A percentile compares a stretch with the other conserved stretches of the same genome.
Conservation (phyloP, 2,113 vertebrate species). For the Onychorhynchus coronatus region DNA sequence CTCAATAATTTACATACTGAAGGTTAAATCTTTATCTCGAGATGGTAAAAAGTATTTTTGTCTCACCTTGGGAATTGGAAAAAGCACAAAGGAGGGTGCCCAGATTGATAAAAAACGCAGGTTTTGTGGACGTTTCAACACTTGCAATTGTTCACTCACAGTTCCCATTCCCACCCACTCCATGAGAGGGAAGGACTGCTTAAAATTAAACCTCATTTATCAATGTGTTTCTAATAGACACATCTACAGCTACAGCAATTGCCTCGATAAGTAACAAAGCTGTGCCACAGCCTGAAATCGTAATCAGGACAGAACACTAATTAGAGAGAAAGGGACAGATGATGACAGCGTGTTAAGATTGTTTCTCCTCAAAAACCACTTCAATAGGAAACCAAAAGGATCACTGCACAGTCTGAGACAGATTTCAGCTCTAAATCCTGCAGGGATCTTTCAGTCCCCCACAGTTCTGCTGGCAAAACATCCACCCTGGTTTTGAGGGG, state of each 20-base stretch:
- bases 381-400: neutral
- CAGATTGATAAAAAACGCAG: neutral
- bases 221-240: neutral
- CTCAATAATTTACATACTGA: conserved; percentile 17
- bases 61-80: neutral
- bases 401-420: neutral
- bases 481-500: neutral
- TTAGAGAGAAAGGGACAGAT: neutral
- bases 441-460: neutral
- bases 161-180: neutral
- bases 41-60: neutral
- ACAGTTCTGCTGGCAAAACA: neutral
- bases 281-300: neutral
- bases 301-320: neutral
- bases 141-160: neutral
- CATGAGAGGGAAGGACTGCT: neutral
- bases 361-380: neutral
- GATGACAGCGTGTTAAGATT: accelerated
- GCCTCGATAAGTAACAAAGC: neutral
- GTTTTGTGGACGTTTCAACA: neutral
- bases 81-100: neutral
- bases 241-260: neutral
- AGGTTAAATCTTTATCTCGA: conserved; percentile 10
- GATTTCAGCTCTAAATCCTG: neutral
- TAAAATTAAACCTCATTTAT: neutral